Conservation (phyloP, 2,888 invertebrate genomes). For the Caenorhabditis japonica region DNA sequence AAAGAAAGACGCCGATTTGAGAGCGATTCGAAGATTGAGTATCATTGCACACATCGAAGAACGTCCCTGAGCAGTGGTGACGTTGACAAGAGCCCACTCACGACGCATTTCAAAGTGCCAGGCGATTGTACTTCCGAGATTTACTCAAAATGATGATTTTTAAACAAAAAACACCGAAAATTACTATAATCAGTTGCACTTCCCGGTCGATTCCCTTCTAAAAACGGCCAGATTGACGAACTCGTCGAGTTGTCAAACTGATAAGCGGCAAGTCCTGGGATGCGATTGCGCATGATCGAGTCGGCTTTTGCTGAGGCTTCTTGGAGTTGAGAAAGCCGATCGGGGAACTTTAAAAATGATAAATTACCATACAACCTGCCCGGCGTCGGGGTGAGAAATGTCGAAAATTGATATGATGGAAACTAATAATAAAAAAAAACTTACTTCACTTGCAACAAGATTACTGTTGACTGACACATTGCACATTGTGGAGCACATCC, state of each 20-base stretch:
- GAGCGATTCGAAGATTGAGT: constrained; percentile 26
- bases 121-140: constrained; percentile 29
- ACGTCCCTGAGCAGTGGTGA: constrained; percentile 32
- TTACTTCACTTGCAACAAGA: constrained; percentile 12
- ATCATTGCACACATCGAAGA: constrained; percentile 35
- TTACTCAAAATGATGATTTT: constrained; percentile 31
- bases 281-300: constrained; percentile 25
- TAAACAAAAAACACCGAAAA: not conserved
- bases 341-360: too few species aligned
- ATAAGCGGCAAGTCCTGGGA: constrained; percentile 24
- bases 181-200: constrained; percentile 28
- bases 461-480: not conserved
- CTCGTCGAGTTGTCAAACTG: constrained; percentile 30
- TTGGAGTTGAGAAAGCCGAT: constrained; percentile 23
- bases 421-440: too few species aligned
- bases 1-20: constrained; percentile 29
- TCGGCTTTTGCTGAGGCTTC: constrained; percentile 23
- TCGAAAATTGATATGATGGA: too few species aligned
- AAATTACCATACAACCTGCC: too few species aligned
- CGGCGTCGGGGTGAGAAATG: too few species aligned
- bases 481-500: constrained; percentile 34
- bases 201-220: constrained; percentile 9
- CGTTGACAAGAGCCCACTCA: constrained; percentile 19
- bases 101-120: constrained; percentile 49
- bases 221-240: constrained; percentile 11